Base-by-base conservation (phyloP, 2,113 vertebrate genomes). In the Brachirus orientalis region DNA sequence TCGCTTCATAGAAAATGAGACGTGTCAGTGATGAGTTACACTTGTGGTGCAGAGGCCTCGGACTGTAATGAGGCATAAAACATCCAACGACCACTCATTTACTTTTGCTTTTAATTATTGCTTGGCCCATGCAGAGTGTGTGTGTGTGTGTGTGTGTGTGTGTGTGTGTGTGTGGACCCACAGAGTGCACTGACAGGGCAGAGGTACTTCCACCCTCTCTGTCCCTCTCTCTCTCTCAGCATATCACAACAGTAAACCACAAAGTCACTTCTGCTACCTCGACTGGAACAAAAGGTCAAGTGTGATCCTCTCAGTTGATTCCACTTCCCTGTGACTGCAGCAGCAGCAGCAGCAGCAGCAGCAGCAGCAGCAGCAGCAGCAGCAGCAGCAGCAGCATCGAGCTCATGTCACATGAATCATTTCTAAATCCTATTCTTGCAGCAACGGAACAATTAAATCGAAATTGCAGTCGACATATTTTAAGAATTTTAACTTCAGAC, bases 91-190 rank as follows among this genome's bases (percentile, higher is more conserved):
- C 83, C 84, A 78, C 86, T 85, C 79, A 88, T 85, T 88, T 87
- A 80, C 79, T 86, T 87, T 84, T 79, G 83, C 74, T 88, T 90
- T 85, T 88, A 89, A 88, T 89, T 85, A 82, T 71, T 75, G 71
- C 63, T 79, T 84, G 83, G 86, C 75, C 28, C 40, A 12, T 17
- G 10, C 20, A 46, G 12, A 10, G 19, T 59, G 37, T 52, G 37
- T 79, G 20, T 46, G 28, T 16, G 22, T 59, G 37, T 57, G 40
- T 43, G 63, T 63, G 18, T 37, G 19, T 50, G 50, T 7, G 19
- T 40, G 9, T 9, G 11, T 40, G 40, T 43, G 40, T 43, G 40
- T 43, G 40, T 8, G 18, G 74, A 67, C 71, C 63, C 75, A 67
- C 78, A 84, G 76, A 86, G 86, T 88, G 85, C 86, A 88, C 44